Evolutionary conservation across 2,797 vertebrate genomes (phyloP), one percentile per base, ranked within the genome.

Genomic region (Epinephelus coioides): DNA sequence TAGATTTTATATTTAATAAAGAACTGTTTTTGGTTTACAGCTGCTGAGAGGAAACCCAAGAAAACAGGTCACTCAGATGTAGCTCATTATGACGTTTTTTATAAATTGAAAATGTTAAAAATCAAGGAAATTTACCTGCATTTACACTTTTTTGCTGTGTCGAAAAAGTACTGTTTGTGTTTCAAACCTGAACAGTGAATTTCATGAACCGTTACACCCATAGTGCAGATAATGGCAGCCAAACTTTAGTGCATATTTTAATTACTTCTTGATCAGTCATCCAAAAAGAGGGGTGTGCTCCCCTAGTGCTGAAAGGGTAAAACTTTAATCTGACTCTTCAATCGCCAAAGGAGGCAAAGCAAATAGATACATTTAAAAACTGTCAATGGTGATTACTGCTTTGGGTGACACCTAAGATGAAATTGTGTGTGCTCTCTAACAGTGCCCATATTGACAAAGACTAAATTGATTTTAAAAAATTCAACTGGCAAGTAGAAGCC

Each of bases 241-340:
- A 17, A 80, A 21, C 62, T 83, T 17, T 73, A 79, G 67, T 68
- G 68, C 54, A 34, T 72, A 40, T 40, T 40, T 79, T 65, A 84
- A 73, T 51, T 71, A 69, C 46, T 85, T 86, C 6, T 46, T 54
- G 67, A 46, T 47, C 54, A 44, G 18, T 19, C 27, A 72, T 34
- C 38, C 13, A 1, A 10, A 30, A 59, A 51, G 60, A 49, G 74
- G 67, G 74, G 82, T 53, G 21, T 27, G 44, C 71, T 55, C 23
- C 14, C 38, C 15, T 63, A 19, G 78, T 30, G 38, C 80, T 79
- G 50, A 81, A 27, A 51, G 4, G 11, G 12, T 50, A 1, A 71
- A 60, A 40, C 44, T 51, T 78, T 18, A 70, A 85, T 87, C 30
- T 19, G 46, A 47, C 47, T 40, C 47, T 67, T 21, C 15, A 18